Evolutionary conservation across 2,797 vertebrate species (phyloP).

Genomic region (Sebastes iracundus): DNA sequence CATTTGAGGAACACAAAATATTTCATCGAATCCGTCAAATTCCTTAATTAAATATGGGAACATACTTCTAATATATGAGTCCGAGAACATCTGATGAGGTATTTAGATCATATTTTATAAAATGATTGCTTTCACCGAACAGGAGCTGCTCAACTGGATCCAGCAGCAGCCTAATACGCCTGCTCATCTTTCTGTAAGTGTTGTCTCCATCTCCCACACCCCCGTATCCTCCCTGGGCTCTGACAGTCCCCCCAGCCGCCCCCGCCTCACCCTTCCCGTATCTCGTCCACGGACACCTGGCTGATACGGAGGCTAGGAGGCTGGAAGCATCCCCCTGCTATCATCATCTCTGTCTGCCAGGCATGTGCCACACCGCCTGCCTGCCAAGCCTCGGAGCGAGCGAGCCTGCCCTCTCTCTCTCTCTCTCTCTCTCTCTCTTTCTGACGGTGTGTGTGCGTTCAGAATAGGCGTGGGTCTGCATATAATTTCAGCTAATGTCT

Average conservation of each 20-base stretch:
- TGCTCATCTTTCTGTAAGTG: slow-evolving; percentile 33
- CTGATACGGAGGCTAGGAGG: slow-evolving; percentile 58
- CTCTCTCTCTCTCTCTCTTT: background rate
- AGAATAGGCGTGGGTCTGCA: slow-evolving; percentile 46
- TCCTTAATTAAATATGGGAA: background rate
- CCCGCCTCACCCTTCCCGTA: slow-evolving; percentile 47
- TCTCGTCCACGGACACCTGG: slow-evolving; percentile 69
- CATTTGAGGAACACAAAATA: background rate
- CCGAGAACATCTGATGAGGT: background rate
- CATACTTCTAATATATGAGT: background rate
- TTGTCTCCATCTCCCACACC: slow-evolving; percentile 40
- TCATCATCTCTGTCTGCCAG: slow-evolving; percentile 74
- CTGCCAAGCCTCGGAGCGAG: slow-evolving; percentile 54
- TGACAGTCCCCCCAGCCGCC: slow-evolving; percentile 33
- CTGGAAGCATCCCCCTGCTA: slow-evolving; percentile 67
- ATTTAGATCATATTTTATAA: background rate
- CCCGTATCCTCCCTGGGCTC: slow-evolving; percentile 29
- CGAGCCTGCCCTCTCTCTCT: background rate
- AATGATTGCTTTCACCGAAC: background rate
- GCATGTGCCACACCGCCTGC: slow-evolving; percentile 65
- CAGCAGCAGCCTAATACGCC: slow-evolving; percentile 11
- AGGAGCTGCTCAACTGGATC: slow-evolving; percentile 22
- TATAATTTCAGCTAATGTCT: slow-evolving; percentile 58
- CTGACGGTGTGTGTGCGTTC: slow-evolving; percentile 23
- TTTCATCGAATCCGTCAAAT: background rate